phyloP scores from a whole-genome alignment of 2,113 vertebrate genomes.

The Solenodon paradoxus region DNA sequence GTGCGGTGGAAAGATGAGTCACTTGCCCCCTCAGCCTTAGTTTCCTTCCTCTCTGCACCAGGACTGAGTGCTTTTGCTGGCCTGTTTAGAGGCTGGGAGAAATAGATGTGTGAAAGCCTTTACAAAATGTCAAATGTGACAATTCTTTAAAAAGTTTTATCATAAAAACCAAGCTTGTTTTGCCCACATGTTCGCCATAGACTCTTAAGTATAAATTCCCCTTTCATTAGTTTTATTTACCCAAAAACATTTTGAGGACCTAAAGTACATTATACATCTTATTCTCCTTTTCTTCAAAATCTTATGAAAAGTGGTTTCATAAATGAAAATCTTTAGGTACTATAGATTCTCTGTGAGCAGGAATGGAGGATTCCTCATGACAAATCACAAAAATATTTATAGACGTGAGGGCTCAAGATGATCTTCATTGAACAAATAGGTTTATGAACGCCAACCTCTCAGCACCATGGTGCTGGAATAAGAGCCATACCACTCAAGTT shows the following conservation, averaged over 20 bases:
- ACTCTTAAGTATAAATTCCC: background rate
- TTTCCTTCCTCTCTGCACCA: background rate
- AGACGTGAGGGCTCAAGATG: background rate
- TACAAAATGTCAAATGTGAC: background rate
- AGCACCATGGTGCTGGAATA: background rate
- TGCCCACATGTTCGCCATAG: background rate
- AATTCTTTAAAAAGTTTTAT: background rate
- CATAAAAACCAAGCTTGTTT: background rate
- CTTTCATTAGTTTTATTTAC: background rate
- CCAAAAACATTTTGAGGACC: background rate
- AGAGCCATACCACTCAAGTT: background rate
- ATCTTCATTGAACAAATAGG: background rate
- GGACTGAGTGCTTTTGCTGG: background rate
- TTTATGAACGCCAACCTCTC: background rate
- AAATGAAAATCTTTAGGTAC: background rate
- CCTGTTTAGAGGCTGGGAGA: background rate
- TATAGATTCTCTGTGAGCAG: background rate
- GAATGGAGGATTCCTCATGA: background rate
- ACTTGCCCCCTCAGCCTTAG: background rate
- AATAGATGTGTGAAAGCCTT: background rate
- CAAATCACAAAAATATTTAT: background rate
- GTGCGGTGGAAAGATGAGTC: background rate
- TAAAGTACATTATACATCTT: conserved; percentile 34
- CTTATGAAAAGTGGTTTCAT: background rate
- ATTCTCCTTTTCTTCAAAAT: conserved; percentile 70